Conservation (phyloP, 2,888 invertebrate species). For the Luperina nickerlii region DNA sequence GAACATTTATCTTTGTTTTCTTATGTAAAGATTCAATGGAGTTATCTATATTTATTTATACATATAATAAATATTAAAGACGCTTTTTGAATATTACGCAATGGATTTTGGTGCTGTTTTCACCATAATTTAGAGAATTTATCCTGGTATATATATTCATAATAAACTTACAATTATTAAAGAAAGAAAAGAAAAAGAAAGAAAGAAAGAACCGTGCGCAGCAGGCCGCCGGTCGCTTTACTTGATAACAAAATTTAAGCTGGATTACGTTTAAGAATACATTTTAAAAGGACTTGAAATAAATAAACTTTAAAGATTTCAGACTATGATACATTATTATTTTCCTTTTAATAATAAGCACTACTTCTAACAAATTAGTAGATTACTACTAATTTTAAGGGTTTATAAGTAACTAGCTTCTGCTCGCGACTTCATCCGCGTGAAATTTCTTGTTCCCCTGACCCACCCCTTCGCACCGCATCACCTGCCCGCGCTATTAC, state of each 20-base stretch:
- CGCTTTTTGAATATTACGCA: neutral
- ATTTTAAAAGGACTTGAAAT: no score
- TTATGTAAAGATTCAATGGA: constrained; percentile 12
- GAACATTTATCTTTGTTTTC: constrained; percentile 19
- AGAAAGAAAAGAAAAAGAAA: no score
- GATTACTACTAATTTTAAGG: no score
- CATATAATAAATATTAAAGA: neutral
- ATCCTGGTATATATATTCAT: neutral
- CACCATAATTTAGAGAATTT: neutral
- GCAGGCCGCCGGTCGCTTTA: no score
- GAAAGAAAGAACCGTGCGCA: no score
- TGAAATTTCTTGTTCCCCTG: neutral
- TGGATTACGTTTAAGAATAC: no score
- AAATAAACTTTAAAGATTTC: no score
- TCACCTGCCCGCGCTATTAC: neutral
- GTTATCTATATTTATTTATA: neutral
- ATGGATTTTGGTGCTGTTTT: neutral
- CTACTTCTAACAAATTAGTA: neutral
- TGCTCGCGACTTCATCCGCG: neutral
- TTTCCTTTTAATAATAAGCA: neutral
- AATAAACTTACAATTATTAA: neutral
- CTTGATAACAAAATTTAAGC: neutral
- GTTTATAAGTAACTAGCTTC: neutral
- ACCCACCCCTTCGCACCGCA: no score
- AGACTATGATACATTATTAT: no score